Evolutionary conservation across 2,888 invertebrate genomes (phyloP).

Genomic region (Amaurobius ferox): DNA sequence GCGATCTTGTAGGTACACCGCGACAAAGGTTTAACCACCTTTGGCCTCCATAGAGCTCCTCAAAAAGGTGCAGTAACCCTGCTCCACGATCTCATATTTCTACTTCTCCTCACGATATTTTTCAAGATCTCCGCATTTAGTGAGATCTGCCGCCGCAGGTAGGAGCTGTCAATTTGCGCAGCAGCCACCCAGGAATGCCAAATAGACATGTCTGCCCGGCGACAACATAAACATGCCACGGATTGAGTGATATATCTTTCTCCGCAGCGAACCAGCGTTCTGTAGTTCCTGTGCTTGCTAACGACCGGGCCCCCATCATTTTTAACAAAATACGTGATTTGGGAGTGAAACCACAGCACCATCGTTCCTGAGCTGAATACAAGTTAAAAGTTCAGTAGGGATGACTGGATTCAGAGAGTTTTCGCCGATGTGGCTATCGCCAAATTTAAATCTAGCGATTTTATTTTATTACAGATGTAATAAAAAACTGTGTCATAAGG

Average conservation of each 20-base stretch:
- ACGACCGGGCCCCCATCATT: slow-evolving; percentile 68
- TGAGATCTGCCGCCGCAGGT: slow-evolving; percentile 59
- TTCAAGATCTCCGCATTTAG: slow-evolving; percentile 68
- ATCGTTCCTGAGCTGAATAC: slow-evolving; percentile 64
- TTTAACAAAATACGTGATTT: slow-evolving; percentile 72
- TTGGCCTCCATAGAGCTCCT: slow-evolving; percentile 41
- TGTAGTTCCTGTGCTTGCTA: slow-evolving; percentile 69
- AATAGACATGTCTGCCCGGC: slow-evolving; percentile 66
- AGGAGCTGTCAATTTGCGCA: slow-evolving; percentile 57
- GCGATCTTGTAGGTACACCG: slow-evolving; percentile 53
- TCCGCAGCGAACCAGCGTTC: slow-evolving; percentile 56
- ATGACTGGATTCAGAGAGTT: too few relatives aligned
- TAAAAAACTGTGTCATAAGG: too few relatives aligned
- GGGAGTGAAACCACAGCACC: slow-evolving; percentile 67
- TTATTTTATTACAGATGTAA: too few relatives aligned
- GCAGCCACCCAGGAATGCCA: slow-evolving; percentile 52
- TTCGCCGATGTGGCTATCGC: too few relatives aligned
- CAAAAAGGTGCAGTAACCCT: slow-evolving; percentile 53
- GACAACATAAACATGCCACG: slow-evolving; percentile 70
- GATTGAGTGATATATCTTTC: slow-evolving; percentile 66
- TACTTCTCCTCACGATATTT: slow-evolving; percentile 65
- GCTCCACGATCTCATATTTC: slow-evolving; percentile 58
- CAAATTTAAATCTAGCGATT: too few relatives aligned
- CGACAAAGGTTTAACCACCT: slow-evolving; percentile 63
- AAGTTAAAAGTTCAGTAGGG: too few relatives aligned